Evolutionary conservation across 2,888 invertebrate genomes (phyloP).

Genomic region (Galeopsomyia nigrocyanea): DNA sequence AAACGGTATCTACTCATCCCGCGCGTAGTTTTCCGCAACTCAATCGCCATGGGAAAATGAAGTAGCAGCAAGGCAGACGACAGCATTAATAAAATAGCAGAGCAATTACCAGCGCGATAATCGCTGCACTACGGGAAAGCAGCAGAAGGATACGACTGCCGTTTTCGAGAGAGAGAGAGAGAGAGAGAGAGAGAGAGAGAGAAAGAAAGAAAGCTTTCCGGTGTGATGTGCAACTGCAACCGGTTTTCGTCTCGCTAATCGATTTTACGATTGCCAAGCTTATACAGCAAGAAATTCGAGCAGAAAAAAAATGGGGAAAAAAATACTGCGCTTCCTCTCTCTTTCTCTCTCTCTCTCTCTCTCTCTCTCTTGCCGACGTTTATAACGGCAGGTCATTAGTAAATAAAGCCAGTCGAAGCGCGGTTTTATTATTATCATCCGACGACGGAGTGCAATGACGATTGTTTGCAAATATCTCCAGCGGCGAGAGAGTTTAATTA

Average conservation of each 20-base stretch:
- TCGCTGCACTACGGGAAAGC: neutral
- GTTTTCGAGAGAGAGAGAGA: slow-evolving; percentile 7
- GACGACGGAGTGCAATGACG: slow-evolving; percentile 6
- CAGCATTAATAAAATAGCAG: slow-evolving; percentile 1
- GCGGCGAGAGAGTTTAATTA: slow-evolving; percentile 15
- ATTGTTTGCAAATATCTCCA: slow-evolving; percentile 37
- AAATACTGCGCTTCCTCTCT: no score
- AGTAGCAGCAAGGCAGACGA: neutral
- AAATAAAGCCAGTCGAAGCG: slow-evolving; percentile 4
- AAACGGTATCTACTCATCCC: neutral
- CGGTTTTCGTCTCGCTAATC: slow-evolving; percentile 41
- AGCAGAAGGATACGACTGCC: slow-evolving; percentile 22
- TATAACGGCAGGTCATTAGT: slow-evolving; percentile 25
- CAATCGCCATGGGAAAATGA: neutral
- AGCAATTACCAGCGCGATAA: slow-evolving; percentile 14
- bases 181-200: slow-evolving; percentile 25
- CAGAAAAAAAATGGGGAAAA: no score
- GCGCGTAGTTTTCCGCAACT: neutral
- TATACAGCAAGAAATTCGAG: slow-evolving; percentile 22
- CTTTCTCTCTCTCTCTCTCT: neutral
- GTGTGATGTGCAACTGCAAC: slow-evolving; percentile 7
- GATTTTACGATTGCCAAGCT: slow-evolving; percentile 33
- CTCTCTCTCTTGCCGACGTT: no score
- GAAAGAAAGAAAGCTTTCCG: slow-evolving; percentile 29
- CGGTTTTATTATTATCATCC: slow-evolving; percentile 31